Evolutionary conservation across 2,888 invertebrate species (phyloP).

Genomic region (Trichogramma dendrolimi): DNA sequence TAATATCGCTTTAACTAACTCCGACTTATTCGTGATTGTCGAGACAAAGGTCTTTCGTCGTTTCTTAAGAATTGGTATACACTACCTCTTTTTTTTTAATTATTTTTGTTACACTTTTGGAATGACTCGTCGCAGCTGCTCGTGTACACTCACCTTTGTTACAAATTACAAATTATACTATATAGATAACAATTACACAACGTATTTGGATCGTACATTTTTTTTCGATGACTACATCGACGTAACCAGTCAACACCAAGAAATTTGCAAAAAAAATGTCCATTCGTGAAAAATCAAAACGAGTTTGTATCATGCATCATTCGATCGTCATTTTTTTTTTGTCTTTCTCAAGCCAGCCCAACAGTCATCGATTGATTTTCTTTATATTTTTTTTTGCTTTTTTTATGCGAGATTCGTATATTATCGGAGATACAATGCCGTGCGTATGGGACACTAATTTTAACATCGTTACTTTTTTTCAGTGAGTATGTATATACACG

Average conservation of each 20-base stretch:
- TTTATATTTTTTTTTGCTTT: neutral
- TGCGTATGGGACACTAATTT: slow-evolving; percentile 29
- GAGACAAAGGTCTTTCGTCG: slow-evolving; percentile 18
- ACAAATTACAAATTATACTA: too few species aligned
- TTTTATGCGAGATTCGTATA: neutral
- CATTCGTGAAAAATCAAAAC: too few species aligned
- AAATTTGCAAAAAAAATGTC: too few species aligned
- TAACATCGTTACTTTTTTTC: slow-evolving; percentile 30
- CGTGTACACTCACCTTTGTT: too few species aligned
- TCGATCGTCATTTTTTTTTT: neutral
- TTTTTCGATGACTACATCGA: neutral
- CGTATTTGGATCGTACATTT: neutral
- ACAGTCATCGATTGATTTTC: slow-evolving; percentile 26
- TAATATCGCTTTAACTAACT: slow-evolving; percentile 11
- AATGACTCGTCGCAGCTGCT: too few species aligned
- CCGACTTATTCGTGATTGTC: slow-evolving; percentile 27
- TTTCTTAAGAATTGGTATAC: neutral
- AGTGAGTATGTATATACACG: slow-evolving; percentile 29
- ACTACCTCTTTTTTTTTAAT: too few species aligned
- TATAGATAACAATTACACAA: too few species aligned
- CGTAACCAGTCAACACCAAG: too few species aligned
- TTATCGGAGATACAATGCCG: slow-evolving; percentile 21
- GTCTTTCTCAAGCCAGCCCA: slow-evolving; percentile 18
- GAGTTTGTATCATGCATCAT: too few species aligned
- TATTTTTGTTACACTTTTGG: too few species aligned